Evolutionary conservation across 2,888 invertebrate genomes (phyloP).

Genomic region (Drosophila suboccidentalis): DNA sequence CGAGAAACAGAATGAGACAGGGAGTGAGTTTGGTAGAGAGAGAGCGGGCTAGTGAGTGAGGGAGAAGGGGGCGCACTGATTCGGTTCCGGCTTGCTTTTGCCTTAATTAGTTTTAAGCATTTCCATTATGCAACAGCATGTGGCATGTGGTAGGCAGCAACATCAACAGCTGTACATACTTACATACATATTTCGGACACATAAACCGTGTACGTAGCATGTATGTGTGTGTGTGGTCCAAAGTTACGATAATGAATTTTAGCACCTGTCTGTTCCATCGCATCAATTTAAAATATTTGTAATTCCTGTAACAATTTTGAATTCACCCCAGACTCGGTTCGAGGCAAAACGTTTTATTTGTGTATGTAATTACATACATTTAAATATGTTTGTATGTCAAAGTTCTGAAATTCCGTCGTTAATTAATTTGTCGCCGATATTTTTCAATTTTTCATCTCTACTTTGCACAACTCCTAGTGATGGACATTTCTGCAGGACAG

Average conservation of each 20-base stretch:
- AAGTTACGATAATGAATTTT: slow-evolving; percentile 11
- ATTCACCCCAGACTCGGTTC: too few species aligned
- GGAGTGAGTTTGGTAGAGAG: slow-evolving; percentile 14
- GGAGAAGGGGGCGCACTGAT: slow-evolving; percentile 22
- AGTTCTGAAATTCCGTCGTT: too few species aligned
- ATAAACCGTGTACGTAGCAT: slow-evolving; percentile 5
- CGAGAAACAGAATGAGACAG: slow-evolving; percentile 13
- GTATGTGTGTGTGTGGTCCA: neutral
- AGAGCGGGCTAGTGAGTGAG: neutral
- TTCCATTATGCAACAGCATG: slow-evolving; percentile 70
- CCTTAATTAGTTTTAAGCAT: slow-evolving; percentile 78
- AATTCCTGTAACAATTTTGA: neutral
- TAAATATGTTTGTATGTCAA: too few species aligned
- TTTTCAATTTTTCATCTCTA: neutral
- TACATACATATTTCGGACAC: neutral
- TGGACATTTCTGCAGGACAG: neutral
- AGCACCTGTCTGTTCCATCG: neutral
- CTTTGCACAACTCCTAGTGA: neutral
- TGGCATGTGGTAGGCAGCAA: slow-evolving; percentile 28
- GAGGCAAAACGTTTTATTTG: too few species aligned
- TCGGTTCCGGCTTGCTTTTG: slow-evolving; percentile 68
- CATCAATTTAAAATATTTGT: neutral
- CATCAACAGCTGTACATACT: slow-evolving; percentile 17
- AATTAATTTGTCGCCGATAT: too few species aligned
- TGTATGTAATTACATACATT: too few species aligned